Evolutionary conservation across 2,888 invertebrate genomes (phyloP).

Genomic region (Mycalesis mineus): DNA sequence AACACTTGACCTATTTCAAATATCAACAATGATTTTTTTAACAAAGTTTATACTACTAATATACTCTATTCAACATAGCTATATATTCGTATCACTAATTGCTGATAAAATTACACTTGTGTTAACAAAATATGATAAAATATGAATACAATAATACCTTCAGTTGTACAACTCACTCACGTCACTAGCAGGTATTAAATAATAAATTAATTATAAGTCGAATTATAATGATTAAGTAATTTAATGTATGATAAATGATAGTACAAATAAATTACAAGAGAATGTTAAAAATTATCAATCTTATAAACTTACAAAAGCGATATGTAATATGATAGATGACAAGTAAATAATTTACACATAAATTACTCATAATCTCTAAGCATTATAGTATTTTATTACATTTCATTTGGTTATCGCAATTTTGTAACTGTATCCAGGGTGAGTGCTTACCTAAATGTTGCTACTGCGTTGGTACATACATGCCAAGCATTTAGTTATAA

Average conservation of each 20-base stretch:
- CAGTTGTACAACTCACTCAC: conserved; percentile 8
- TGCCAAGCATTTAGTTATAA: too few species aligned
- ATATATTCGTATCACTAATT: not conserved
- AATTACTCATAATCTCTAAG: not conserved
- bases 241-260: not conserved
- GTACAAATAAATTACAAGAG: too few species aligned
- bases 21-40: too few species aligned
- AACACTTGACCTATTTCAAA: too few species aligned
- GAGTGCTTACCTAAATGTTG: not conserved
- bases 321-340: too few species aligned
- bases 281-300: too few species aligned
- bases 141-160: conserved; percentile 7
- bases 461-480: not conserved
- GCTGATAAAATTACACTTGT: conserved; percentile 1
- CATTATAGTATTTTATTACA: not conserved
- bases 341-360: not conserved
- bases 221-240: not conserved
- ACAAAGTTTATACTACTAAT: too few species aligned
- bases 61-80: too few species aligned
- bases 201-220: not conserved
- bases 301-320: too few species aligned
- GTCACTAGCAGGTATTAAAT: conserved; percentile 4
- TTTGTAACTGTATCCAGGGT: not conserved
- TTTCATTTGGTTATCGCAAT: not conserved
- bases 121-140: conserved; percentile 16